phyloP scores from a whole-genome alignment of 2,113 vertebrate species.

The Sander lucioperca region DNA sequence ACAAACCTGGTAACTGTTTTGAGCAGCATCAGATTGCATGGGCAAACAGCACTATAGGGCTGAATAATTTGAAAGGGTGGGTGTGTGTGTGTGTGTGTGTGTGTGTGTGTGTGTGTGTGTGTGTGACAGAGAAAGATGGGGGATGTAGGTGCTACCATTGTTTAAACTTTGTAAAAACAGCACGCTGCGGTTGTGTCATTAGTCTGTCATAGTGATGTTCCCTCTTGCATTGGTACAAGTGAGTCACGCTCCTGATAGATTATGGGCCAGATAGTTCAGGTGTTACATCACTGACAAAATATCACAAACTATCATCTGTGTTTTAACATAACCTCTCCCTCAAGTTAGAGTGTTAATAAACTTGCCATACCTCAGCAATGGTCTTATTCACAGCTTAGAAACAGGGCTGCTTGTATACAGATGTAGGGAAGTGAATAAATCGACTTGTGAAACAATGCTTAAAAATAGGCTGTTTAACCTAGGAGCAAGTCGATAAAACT shows the following conservation, averaged over 20 bases:
- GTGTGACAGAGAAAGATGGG: slow-evolving; percentile 8
- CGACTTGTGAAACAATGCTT: slow-evolving; percentile 25
- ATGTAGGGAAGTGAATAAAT: background rate
- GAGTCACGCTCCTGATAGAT: slow-evolving; percentile 49
- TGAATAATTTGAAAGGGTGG: slow-evolving; percentile 59
- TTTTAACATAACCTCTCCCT: slow-evolving; percentile 48
- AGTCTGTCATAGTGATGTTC: slow-evolving; percentile 49
- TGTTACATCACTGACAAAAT: slow-evolving; percentile 55
- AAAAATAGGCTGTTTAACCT: background rate
- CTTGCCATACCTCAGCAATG: slow-evolving; percentile 15
- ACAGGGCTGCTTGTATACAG: background rate
- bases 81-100: slow-evolving; percentile 19
- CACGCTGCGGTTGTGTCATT: slow-evolving; percentile 54
- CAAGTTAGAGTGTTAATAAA: slow-evolving; percentile 28
- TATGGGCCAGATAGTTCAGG: slow-evolving; percentile 38
- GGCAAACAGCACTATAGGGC: slow-evolving; percentile 61
- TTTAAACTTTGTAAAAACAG: slow-evolving; percentile 60
- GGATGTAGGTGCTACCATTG: slow-evolving; percentile 42
- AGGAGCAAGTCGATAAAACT: slow-evolving; percentile 5
- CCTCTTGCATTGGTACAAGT: slow-evolving; percentile 19
- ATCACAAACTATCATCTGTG: slow-evolving; percentile 40
- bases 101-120: slow-evolving; percentile 19
- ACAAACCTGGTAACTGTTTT: slow-evolving; percentile 79
- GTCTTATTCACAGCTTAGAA: slow-evolving; percentile 2
- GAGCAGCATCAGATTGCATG: slow-evolving; percentile 65